A percentile compares a stretch with the other conserved stretches of the same genome.
phyloP scores from a whole-genome alignment of 1,140 invertebrate species.

The Cephus cinctus region DNA sequence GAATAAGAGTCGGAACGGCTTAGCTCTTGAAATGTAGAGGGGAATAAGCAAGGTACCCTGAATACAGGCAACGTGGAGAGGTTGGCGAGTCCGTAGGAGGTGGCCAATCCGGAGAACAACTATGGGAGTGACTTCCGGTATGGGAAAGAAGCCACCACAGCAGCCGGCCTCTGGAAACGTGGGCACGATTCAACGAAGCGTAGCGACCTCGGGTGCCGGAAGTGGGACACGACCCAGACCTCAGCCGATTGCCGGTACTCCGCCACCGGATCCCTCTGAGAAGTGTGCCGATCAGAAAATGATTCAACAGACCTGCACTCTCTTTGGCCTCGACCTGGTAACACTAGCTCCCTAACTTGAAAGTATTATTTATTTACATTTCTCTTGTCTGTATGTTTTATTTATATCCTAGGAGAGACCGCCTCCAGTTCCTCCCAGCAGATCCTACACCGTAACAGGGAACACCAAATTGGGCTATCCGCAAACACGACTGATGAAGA shows the following conservation, averaged over 20 bases:
- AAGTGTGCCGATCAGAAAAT: slow-evolving; percentile 81
- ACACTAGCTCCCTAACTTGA: slow-evolving; percentile 34
- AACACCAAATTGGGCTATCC: slow-evolving; percentile 93
- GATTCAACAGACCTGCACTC: slow-evolving; percentile 84
- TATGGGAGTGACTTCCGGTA: slow-evolving; percentile 25
- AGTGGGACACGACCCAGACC: slow-evolving; percentile 70
- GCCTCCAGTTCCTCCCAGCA: slow-evolving; percentile 84
- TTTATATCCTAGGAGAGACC: slow-evolving; percentile 70
- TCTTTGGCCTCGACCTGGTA: slow-evolving; percentile 87
- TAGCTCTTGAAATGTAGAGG: no score
- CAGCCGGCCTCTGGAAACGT: slow-evolving; percentile 23
- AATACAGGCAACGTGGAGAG: slow-evolving; percentile 83
- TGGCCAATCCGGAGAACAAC: slow-evolving; percentile 65
- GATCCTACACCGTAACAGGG: slow-evolving; percentile 85
- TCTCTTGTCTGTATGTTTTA: slow-evolving; percentile 16
- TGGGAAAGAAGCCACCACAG: slow-evolving; percentile 30
- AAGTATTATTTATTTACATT: no score
- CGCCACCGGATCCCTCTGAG: slow-evolving; percentile 70
- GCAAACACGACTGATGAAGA: slow-evolving; percentile 87
- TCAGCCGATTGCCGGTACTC: slow-evolving; percentile 85
- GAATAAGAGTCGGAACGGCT: neutral
- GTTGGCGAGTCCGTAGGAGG: slow-evolving; percentile 70
- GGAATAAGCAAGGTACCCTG: no score
- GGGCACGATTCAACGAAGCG: slow-evolving; percentile 39
- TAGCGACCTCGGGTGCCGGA: slow-evolving; percentile 38